Evolutionary conservation across 2,888 invertebrate genomes (phyloP).

Genomic region (Melangyna quadrimaculata): DNA sequence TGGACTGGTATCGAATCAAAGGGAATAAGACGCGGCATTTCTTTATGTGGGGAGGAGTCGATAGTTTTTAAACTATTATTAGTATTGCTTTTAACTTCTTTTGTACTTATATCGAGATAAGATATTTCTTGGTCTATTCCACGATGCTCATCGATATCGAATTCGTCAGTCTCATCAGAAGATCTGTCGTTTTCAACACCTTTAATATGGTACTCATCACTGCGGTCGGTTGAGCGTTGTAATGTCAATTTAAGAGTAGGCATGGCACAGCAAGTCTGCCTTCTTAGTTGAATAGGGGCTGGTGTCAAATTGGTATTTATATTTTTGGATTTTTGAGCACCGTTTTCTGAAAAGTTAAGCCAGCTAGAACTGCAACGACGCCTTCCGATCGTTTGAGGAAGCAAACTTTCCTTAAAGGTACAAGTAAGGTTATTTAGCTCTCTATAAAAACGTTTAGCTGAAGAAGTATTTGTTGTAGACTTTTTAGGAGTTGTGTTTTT

Average conservation of each 20-base stretch:
- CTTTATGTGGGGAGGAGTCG: background rate
- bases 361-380: slow-evolving; percentile 10
- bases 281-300: slow-evolving; percentile 24
- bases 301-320: background rate
- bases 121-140: background rate
- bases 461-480: background rate
- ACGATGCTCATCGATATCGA: background rate
- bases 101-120: background rate
- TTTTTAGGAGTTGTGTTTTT: background rate
- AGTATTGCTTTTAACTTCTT: background rate
- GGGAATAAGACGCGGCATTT: background rate
- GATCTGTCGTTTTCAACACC: background rate
- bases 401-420: slow-evolving; percentile 24
- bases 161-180: background rate
- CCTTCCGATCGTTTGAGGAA: slow-evolving; percentile 18
- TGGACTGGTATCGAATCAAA: background rate
- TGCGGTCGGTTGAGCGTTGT: slow-evolving; percentile 13
- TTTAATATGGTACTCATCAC: slow-evolving; percentile 6
- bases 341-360: background rate
- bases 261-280: slow-evolving; percentile 29
- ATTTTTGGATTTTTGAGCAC: background rate
- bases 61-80: background rate
- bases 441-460: background rate
- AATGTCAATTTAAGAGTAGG: slow-evolving; percentile 30
- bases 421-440: slow-evolving; percentile 50